These are phyloP conservation scores for Agriopis marginaria DNA, from an alignment of 2,888 invertebrate genomes.

Conservation along the genomic window DNA sequence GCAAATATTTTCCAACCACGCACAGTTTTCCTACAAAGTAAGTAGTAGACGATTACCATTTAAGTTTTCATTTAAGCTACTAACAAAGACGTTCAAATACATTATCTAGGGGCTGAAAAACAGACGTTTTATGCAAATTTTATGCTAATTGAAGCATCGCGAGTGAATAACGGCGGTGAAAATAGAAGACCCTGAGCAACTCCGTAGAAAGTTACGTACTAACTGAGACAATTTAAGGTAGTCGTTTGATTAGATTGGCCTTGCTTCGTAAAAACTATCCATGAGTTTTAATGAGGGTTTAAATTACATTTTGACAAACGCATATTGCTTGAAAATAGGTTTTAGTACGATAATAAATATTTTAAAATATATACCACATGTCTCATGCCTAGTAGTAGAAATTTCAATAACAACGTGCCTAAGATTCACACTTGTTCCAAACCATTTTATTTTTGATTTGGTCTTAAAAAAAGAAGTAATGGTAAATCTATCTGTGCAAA, in stretches of 20 bases:
- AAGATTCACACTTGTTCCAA: too few species aligned
- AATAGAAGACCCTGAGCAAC: constrained; percentile 25
- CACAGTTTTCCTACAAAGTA: not conserved
- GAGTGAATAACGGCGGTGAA: constrained; percentile 22
- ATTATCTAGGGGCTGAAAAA: constrained; percentile 22
- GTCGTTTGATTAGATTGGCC: not conserved
- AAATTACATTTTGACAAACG: not conserved
- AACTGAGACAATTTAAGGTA: constrained; percentile 1
- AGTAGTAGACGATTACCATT: not conserved
- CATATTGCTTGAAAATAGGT: too few species aligned
- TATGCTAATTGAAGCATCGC: constrained; percentile 29
- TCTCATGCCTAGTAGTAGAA: too few species aligned
- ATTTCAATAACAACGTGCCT: too few species aligned
- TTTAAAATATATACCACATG: too few species aligned
- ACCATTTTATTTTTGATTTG: too few species aligned
- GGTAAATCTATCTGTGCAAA: too few species aligned
- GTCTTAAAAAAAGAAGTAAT: too few species aligned
- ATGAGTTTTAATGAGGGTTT: not conserved
- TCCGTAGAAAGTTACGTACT: constrained; percentile 8
- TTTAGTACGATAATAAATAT: too few species aligned
- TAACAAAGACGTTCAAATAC: constrained; percentile 17
- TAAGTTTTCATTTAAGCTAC: constrained; percentile 4
- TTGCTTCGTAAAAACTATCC: constrained; percentile 1
- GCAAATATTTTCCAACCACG: not conserved
- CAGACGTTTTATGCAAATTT: constrained; percentile 29